Base-by-base conservation (phyloP, 1,140 invertebrate genomes). In the Hylyphantes graminicola region DNA sequence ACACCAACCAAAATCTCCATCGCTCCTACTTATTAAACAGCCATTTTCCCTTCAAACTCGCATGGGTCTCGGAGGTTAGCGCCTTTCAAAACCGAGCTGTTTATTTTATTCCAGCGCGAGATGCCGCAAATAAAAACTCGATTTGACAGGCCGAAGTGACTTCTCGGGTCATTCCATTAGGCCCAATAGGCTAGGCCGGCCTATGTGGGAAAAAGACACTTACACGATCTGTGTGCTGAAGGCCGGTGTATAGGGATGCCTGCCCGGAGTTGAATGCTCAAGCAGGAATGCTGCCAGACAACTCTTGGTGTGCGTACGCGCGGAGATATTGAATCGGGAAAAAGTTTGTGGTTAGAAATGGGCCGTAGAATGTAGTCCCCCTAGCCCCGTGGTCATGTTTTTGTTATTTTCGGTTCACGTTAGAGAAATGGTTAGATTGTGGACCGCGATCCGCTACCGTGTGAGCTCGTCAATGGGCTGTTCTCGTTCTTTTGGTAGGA, bases 201-300 rank as follows among this genome's bases (percentile, higher is more conserved):
- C n/a, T 35, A 13, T 51, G 68, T 51, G 17, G 48, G 17, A 15
- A 15, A 70, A 70, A 70, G 17, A 35, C 68, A 48, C 51, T 51
- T 50, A 35, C 48, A 35, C 51, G 68, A 10, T 70, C 35, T 53
- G 10, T 51, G 68, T 70, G 57, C 3, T 67, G 70, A 74, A 74
- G 70, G 70, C 19, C 53, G 70, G 57, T 74, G 54, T 57, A 35
- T 35, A 35, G 54, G 19, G 70, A 54, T 57, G 70, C 53, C n/a
- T 2, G 53, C n/a, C 48, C 35, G 8, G 76, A 63, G 76, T 65
- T 78, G 76, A 78, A 78, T 64, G 76, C 12, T 65, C 76, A 78
- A n/a, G 50, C 61, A 78, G 67, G 76, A 78, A 78, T 78, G 76
- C 63, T 21, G 63, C 48, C 21, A 55, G 63, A 78, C 76, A 12